Conservation (phyloP, 2,888 invertebrate species). For the Ormia ochracea region DNA sequence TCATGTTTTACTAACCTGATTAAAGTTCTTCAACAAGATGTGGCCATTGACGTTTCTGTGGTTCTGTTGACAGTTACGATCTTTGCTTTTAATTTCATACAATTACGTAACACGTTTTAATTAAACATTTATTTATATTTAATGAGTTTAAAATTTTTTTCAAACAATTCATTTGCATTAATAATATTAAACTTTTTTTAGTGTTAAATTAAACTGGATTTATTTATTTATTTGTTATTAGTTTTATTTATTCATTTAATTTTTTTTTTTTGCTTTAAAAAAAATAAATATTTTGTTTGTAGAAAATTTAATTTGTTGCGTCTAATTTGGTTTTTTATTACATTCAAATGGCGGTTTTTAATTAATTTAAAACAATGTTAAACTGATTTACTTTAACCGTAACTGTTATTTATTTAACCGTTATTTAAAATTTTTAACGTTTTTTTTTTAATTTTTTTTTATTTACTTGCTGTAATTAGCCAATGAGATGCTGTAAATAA, state of each 20-base stretch:
- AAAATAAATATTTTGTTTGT: too few species aligned
- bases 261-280: background rate
- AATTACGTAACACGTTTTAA: background rate
- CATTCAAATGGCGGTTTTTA: background rate
- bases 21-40: constrained; percentile 8
- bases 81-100: background rate
- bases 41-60: constrained; percentile 8
- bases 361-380: constrained; percentile 39
- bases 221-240: background rate
- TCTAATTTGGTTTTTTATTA: background rate
- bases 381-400: constrained; percentile 23
- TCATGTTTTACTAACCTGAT: constrained; percentile 36
- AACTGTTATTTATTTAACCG: background rate
- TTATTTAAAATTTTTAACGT: background rate
- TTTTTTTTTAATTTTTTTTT: constrained; percentile 9
- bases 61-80: background rate
- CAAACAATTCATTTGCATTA: background rate
- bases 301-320: too few species aligned
- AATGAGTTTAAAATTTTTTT: constrained; percentile 4
- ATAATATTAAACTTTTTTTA: background rate
- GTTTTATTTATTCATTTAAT: background rate
- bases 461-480: constrained; percentile 16
- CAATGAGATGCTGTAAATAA: constrained; percentile 50
- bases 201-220: background rate
- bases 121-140: constrained; percentile 20